Evolutionary conservation across 1,140 invertebrate genomes (phyloP), one percentile per base, ranked within the genome.

Genomic region (Drosophila albomicans): DNA sequence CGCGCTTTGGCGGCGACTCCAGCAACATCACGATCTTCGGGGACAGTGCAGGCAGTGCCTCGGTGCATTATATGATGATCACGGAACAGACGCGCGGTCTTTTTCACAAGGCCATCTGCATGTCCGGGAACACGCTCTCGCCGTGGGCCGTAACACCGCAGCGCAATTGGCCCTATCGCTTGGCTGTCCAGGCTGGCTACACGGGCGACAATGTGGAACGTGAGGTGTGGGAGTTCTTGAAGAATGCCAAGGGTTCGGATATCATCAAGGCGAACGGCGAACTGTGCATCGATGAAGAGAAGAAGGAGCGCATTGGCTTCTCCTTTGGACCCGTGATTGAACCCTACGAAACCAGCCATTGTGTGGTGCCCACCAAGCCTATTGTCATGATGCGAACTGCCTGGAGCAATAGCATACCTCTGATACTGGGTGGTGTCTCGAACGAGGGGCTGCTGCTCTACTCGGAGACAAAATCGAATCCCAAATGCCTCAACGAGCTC

Each of bases 191-290:
- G 54, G 78, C 91, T 3, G 92, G 92, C 20, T 92, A 92, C 57
- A 74, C 76, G 3, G 77, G 92, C 0, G 93, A 87, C 5, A 91
- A 91, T 16, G 87, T 92, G 72, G 90, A 92, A 0, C 79, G 82
- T 16, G 81, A 91, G 35, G 72, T 94, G 1, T 81, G 93, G 58
- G 81, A 93, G 43, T 93, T 93, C 71, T 57, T 95, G 2, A 76
- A 78, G 62, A 93, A 90, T 2, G 97, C 96, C 10, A 95, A 96
- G 71, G 94, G 93, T 52, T 94, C 95, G 2, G 96, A 96, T 2
- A 94, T 93, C 10, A 94, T 94, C 58, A 92, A 91, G 20, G 91
- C 91, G 6, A 91, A 91, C 8, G 76, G 82, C 16, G 78, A 91
- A 5, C 58, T 92, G 1, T 88, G 81, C 65, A 90, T 82, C 13